phyloP scores from a whole-genome alignment of 1,140 invertebrate species.

The Zophobas atratus region DNA sequence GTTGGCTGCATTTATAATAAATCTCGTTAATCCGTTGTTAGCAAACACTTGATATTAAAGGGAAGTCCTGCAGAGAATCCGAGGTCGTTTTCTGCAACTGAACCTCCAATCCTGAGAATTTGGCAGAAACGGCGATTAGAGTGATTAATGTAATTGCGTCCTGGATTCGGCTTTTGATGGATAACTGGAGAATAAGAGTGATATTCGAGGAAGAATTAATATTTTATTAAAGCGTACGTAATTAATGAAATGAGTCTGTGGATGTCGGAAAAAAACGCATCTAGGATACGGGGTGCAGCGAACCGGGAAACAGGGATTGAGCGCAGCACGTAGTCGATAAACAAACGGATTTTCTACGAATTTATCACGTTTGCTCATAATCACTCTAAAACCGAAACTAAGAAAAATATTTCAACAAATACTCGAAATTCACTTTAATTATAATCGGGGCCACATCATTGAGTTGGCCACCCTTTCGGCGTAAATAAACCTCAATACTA shows the following conservation, averaged over 20 bases:
- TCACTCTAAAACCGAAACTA: no score
- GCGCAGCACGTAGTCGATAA: no score
- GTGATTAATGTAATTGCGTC: constrained; percentile 14
- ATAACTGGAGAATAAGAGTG: constrained; percentile 1
- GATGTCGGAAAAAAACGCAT: no score
- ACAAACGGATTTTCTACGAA: no score
- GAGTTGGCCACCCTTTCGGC: no score
- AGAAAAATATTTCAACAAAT: no score
- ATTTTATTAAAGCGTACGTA: not conserved
- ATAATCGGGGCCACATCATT: no score
- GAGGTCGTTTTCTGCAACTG: not conserved
- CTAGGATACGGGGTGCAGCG: no score
- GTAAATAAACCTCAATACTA: no score
- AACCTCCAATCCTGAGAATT: constrained; percentile 4
- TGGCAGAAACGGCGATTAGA: constrained; percentile 4
- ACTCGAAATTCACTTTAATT: no score
- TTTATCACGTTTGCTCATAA: no score
- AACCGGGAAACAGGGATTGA: no score
- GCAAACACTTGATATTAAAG: constrained; percentile 21
- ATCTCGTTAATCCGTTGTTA: constrained; percentile 32
- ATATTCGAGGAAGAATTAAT: constrained; percentile 12
- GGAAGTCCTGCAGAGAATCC: not conserved
- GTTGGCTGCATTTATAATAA: constrained; percentile 17
- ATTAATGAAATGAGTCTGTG: not conserved
- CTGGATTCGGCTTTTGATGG: constrained; percentile 13